Base-by-base conservation (phyloP, 30 jellyfish, hydroid and myxozoan genomes). In the Aurelia aurita complex sp. Pacific region DNA sequence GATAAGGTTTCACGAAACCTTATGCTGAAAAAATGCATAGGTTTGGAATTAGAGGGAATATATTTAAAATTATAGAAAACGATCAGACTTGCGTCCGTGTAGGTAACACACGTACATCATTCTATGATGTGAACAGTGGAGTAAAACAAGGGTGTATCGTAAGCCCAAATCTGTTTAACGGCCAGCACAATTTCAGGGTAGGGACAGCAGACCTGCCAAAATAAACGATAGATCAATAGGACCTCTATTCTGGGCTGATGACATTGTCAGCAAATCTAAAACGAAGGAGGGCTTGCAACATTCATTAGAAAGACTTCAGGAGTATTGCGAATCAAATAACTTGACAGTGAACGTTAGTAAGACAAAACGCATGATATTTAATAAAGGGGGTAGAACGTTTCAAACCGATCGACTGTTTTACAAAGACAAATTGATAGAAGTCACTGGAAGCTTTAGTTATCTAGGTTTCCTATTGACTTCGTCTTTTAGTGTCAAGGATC, bases 121-220 rank as follows among this genome's bases (percentile, higher is more conserved):
- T 23, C 29, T 23, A 23, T 54, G 65, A 54, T 54, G 65, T 54
- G 65, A 54, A 54, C 65, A 54, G 65, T 54, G 65, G 65, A 0
- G 65, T 54, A 54, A 54, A 54, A 54, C 65, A 54, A 54, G 65
- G 65, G 65, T 54, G 65, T 16, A 54, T 54, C 65, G 12, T 54
- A 54, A 54, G 65, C 65, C 65, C 65, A 54, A 54, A 54, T 54
- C 65, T 54, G 65, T 54, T 54, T 54, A 54, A 54, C 65, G 16
- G 0, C 29, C 29, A 23, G 29, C 29, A 23, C 29, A 23, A 23
- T 23, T 23, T 23, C 29, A 23, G 29, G 29, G 29, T 23, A 23
- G 29, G 29, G 29, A 23, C 29, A 23, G 29, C 29, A 23, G 29
- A 23, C 29, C 29, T 23, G 29, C 29, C 29, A 23, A 23, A 23